These are phyloP conservation scores for Dorcus hopei DNA, from an alignment of 2,888 invertebrate genomes.

Conservation along the genomic window DNA sequence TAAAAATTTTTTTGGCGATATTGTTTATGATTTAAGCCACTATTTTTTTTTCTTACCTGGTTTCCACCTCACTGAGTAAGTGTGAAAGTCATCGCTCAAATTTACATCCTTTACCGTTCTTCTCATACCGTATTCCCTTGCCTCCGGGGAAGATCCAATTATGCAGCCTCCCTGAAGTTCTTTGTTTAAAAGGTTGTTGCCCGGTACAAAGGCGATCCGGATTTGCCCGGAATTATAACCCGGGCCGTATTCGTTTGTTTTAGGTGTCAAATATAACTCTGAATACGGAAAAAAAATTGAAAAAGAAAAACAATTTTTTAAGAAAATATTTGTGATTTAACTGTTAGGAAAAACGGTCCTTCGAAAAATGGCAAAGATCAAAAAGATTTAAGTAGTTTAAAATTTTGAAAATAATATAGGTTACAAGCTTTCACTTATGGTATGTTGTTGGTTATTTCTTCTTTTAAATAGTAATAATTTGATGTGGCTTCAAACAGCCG, in stretches of 20 bases:
- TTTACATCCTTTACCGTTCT: constrained; percentile 17
- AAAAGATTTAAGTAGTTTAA: too few relatives aligned
- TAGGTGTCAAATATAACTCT: constrained; percentile 57
- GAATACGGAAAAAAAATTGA: not conserved
- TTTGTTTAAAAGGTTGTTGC: constrained; percentile 53
- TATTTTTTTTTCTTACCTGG: constrained; percentile 40
- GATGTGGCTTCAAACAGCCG: too few relatives aligned
- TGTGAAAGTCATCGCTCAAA: constrained; percentile 57
- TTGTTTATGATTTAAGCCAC: not conserved
- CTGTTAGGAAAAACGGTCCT: too few relatives aligned
- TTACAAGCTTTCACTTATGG: too few relatives aligned
- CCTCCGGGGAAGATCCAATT: constrained; percentile 34
- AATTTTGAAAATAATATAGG: too few relatives aligned
- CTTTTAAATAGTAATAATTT: too few relatives aligned
- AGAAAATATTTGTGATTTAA: too few relatives aligned
- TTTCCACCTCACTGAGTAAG: constrained; percentile 57
- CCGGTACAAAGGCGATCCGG: constrained; percentile 66
- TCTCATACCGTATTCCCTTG: constrained; percentile 37
- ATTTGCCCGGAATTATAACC: constrained; percentile 66
- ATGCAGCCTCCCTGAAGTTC: constrained; percentile 40
- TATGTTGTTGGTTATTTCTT: too few relatives aligned
- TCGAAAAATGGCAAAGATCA: too few relatives aligned
- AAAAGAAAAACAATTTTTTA: not conserved
- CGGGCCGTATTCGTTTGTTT: constrained; percentile 60
- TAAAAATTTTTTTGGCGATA: constrained; percentile 35